phyloP scores from a whole-genome alignment of 2,113 vertebrate species.

The Nibea coibor region DNA sequence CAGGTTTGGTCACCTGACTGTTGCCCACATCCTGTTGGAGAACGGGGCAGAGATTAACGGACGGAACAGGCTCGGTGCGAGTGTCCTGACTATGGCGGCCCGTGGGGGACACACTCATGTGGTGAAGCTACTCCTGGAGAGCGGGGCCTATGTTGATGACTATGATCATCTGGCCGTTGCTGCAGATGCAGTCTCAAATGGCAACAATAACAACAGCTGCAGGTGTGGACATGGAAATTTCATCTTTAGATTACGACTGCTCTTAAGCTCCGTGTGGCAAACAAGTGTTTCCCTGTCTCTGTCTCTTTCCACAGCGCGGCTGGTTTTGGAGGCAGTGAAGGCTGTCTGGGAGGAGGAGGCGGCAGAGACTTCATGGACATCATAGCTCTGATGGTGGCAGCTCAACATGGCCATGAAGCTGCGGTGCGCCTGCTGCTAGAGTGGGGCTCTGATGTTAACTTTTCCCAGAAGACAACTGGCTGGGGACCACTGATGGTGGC shows the following conservation, averaged over 20 bases:
- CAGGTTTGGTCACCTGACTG: conserved; percentile 92
- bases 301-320: conserved; percentile 32
- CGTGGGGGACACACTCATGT: conserved; percentile 92
- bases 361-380: conserved; percentile 88
- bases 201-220: conserved; percentile 81
- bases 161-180: conserved; percentile 84
- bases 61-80: conserved; percentile 93
- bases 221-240: conserved; percentile 44
- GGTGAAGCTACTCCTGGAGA: conserved; percentile 92
- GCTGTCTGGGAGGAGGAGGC: conserved; percentile 45
- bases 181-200: conserved; percentile 68
- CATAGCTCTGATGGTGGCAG: conserved; percentile 90
- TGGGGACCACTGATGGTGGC: conserved; percentile 96
- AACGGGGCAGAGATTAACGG: conserved; percentile 94
- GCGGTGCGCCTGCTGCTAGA: conserved; percentile 89
- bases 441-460: conserved; percentile 93
- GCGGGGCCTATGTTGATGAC: conserved; percentile 90
- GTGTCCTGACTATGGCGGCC: conserved; percentile 91
- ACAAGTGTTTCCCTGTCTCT: not conserved
- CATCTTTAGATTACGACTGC: no score
- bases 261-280: not conserved
- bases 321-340: conserved; percentile 61
- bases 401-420: conserved; percentile 92
- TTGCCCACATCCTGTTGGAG: conserved; percentile 93
- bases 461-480: conserved; percentile 85